phyloP scores from a whole-genome alignment of 2,888 invertebrate species.

The Empis stercorea region DNA sequence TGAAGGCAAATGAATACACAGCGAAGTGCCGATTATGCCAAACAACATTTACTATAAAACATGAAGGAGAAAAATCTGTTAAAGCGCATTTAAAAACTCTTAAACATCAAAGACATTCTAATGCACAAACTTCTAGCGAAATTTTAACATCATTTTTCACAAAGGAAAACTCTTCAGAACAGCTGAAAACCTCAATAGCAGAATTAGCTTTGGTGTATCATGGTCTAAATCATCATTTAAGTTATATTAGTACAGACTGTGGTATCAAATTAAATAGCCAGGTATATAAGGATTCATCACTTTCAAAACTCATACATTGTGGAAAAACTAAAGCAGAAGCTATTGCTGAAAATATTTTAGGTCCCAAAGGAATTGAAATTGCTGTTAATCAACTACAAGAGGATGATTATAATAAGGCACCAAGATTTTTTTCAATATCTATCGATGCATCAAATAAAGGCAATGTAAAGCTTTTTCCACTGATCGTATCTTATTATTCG shows the following conservation, averaged over 20 bases:
- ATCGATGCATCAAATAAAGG: constrained; percentile 1
- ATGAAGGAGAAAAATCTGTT: too few species aligned
- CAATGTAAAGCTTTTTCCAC: too few species aligned
- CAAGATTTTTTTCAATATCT: background rate
- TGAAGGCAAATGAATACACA: too few species aligned
- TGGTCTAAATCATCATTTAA: constrained; percentile 14
- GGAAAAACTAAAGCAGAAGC: constrained; percentile 12
- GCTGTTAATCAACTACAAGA: background rate
- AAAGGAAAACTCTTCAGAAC: constrained; percentile 8
- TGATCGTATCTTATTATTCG: too few species aligned
- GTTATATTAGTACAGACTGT: constrained; percentile 14
- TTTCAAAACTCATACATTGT: constrained; percentile 13
- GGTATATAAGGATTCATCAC: constrained; percentile 12
- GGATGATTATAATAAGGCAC: background rate
- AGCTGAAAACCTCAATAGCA: constrained; percentile 10
- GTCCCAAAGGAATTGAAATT: constrained; percentile 9
- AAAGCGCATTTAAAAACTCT: constrained; percentile 1
- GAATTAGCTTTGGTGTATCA: constrained; percentile 13
- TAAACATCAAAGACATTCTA: too few species aligned
- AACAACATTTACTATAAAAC: too few species aligned
- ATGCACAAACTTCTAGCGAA: constrained; percentile 5
- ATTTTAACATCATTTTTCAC: constrained; percentile 7
- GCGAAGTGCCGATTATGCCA: too few species aligned
- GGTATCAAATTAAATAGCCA: constrained; percentile 12
- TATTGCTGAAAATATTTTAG: constrained; percentile 13